phyloP scores from a whole-genome alignment of 2,888 invertebrate genomes.

The Nysson spinosus region DNA sequence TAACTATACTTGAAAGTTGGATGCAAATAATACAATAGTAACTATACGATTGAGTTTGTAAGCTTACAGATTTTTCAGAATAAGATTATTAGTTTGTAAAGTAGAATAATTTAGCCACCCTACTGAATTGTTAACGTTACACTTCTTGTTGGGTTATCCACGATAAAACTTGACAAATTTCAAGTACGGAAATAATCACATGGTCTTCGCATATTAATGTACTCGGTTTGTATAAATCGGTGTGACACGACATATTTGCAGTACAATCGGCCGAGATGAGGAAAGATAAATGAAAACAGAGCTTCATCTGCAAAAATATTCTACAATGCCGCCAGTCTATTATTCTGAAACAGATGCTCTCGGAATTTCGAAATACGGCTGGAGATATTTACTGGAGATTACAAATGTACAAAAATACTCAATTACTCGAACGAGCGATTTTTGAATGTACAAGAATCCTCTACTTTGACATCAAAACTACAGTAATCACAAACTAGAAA shows the following conservation, averaged over 20 bases:
- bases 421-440: not conserved
- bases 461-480: no score
- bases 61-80: no score
- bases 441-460: no score
- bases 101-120: no score
- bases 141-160: no score
- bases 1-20: not conserved
- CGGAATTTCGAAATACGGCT: not conserved
- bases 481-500: not conserved
- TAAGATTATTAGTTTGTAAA: not conserved
- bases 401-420: not conserved
- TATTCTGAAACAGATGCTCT: not conserved
- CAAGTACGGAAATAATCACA: not conserved
- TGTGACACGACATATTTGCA: not conserved
- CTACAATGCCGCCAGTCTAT: not conserved
- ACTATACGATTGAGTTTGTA: no score
- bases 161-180: not conserved
- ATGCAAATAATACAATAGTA: no score
- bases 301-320: not conserved
- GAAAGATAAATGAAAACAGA: constrained; percentile 1
- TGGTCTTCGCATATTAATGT: constrained; percentile 32
- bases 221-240: constrained; percentile 25
- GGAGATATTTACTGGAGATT: not conserved
- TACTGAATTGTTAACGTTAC: no score
- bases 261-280: not conserved